Percentiles rank a stretch among this genome's conserved stretches.
Conservation (phyloP, 2,797 vertebrate species). For the Hemibagrus guttatus region DNA sequence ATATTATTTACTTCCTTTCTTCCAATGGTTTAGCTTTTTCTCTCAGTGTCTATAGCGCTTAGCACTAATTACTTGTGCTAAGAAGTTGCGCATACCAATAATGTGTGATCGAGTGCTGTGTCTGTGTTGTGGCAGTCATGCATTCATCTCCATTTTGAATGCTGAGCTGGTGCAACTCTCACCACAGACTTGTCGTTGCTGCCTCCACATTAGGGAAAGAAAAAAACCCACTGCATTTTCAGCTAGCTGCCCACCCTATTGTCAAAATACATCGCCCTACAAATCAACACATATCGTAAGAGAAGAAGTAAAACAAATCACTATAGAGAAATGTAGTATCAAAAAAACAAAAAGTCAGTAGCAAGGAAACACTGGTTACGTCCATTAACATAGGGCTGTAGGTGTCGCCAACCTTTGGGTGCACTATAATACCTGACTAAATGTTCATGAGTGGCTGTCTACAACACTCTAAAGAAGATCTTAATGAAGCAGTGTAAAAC, state of each 20-base stretch:
- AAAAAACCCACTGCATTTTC: neutral
- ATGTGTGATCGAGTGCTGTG: neutral
- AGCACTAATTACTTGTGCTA: neutral
- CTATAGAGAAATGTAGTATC: neutral
- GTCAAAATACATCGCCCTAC: neutral
- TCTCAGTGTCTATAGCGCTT: neutral
- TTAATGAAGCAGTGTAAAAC: neutral
- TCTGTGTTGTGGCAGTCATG: neutral
- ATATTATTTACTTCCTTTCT: neutral
- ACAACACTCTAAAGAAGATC: neutral
- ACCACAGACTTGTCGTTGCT: neutral
- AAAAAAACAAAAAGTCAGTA: neutral
- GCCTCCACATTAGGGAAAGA: neutral
- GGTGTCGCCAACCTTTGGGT: neutral
- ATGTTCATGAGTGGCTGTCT: neutral
- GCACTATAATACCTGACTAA: neutral
- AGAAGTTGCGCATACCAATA: neutral
- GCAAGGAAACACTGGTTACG: neutral
- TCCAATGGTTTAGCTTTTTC: neutral
- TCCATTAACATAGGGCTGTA: neutral
- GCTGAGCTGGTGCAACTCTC: neutral
- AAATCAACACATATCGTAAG: too few species aligned
- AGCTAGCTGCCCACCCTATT: neutral
- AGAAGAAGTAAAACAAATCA: neutral
- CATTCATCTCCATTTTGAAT: neutral